Evolutionary conservation across 2,888 invertebrate genomes (phyloP).

Genomic region (Cephus rjabovi): DNA sequence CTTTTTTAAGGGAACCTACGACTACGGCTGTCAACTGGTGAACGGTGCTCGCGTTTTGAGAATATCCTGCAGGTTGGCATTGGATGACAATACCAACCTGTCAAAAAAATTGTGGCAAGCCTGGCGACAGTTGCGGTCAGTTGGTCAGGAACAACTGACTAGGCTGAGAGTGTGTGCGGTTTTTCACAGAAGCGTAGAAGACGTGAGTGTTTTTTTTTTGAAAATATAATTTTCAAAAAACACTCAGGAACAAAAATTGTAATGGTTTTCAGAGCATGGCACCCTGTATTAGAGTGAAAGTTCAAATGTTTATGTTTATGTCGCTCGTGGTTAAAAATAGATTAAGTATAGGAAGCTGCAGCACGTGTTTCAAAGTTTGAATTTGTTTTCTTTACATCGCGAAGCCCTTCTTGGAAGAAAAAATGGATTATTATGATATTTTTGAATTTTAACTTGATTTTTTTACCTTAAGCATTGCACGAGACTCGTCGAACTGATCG

Average conservation of each 20-base stretch:
- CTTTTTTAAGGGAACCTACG: constrained; percentile 77
- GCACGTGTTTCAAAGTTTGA: constrained; percentile 4
- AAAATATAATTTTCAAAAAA: not conserved
- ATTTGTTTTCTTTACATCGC: constrained; percentile 12
- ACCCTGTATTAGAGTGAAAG: not conserved
- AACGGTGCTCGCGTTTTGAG: constrained; percentile 80
- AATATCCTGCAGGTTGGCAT: constrained; percentile 76
- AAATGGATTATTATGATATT: not conserved
- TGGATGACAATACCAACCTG: constrained; percentile 71
- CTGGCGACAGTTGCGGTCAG: constrained; percentile 77
- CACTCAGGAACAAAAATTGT: not conserved
- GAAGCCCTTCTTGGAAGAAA: not conserved
- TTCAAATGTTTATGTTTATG: constrained; percentile 3
- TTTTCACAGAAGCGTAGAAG: constrained; percentile 75
- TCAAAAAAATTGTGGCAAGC: constrained; percentile 72
- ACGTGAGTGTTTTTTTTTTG: constrained; percentile 40
- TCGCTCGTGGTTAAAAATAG: constrained; percentile 5
- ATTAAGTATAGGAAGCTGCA: not conserved
- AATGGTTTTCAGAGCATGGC: not conserved
- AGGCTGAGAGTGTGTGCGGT: constrained; percentile 80
- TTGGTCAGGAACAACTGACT: constrained; percentile 82
- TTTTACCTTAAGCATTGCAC: constrained; percentile 69
- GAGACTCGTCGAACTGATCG: constrained; percentile 72
- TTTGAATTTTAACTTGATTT: not conserved
- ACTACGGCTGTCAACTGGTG: constrained; percentile 83